Evolutionary conservation across 2,113 vertebrate genomes (phyloP).

Genomic region (Pseudopipra pipra): DNA sequence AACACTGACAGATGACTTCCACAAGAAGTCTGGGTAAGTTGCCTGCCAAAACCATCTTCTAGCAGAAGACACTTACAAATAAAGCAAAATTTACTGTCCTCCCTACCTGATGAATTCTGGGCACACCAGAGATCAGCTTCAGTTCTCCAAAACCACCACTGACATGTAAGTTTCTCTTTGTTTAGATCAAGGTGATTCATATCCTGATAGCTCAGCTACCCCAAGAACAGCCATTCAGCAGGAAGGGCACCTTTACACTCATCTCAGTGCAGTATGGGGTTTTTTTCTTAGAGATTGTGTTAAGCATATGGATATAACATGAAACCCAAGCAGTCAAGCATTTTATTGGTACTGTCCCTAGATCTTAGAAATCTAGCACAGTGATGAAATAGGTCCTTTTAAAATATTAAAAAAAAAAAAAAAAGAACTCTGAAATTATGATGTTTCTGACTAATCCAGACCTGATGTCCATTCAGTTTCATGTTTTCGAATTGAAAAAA

Average conservation of each 20-base stretch:
- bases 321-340: background rate
- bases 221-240: background rate
- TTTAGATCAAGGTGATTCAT: background rate
- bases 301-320: background rate
- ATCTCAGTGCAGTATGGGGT: background rate
- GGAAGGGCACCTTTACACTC: background rate
- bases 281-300: background rate
- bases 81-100: background rate
- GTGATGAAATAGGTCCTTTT: accelerated
- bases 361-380: background rate
- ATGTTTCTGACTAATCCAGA: background rate
- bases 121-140: background rate
- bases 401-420: background rate
- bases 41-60: background rate
- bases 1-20: accelerated
- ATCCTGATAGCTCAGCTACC: background rate
- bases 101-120: accelerated
- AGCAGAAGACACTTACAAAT: background rate
- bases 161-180: background rate
- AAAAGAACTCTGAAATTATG: background rate
- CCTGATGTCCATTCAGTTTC: background rate
- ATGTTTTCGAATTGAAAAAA: background rate
- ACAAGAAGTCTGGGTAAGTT: background rate
- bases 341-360: background rate
- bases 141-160: background rate